Evolutionary conservation across 2,797 vertebrate species (phyloP).

Genomic region (Acanthiza pusilla): DNA sequence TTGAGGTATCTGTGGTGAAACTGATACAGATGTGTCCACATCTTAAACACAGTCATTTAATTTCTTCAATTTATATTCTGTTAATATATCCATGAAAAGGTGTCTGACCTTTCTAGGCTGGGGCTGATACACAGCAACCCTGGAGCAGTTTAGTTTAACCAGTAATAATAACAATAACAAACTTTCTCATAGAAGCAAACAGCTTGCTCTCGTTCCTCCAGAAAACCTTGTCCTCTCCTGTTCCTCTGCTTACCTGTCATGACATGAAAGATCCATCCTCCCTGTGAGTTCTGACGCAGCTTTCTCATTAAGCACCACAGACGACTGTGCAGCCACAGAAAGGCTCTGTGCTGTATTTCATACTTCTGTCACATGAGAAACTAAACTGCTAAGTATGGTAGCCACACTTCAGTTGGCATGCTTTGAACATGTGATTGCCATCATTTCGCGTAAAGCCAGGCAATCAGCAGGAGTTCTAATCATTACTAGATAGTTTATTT

Average conservation of each 20-base stretch:
- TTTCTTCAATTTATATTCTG: background rate
- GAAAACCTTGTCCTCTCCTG: background rate
- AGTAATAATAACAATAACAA: background rate
- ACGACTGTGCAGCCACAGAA: background rate
- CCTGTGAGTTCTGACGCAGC: background rate
- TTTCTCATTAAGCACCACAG: background rate
- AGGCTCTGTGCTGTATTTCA: slow-evolving; percentile 5
- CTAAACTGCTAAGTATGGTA: slow-evolving; percentile 16
- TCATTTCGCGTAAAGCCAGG: slow-evolving; percentile 30
- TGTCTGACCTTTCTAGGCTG: background rate
- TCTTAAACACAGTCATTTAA: background rate
- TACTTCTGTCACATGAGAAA: slow-evolving; percentile 31
- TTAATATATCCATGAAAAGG: background rate
- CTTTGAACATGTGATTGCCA: slow-evolving; percentile 59
- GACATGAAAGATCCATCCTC: background rate
- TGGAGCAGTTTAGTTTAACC: background rate
- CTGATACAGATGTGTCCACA: background rate
- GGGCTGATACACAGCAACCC: background rate
- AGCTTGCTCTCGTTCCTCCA: background rate
- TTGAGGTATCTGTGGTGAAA: background rate
- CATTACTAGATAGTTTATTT: slow-evolving; percentile 56
- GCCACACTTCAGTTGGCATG: slow-evolving; percentile 43
- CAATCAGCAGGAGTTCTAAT: slow-evolving; percentile 48
- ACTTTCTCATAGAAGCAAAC: background rate
- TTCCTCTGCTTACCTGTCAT: background rate